phyloP scores from a whole-genome alignment of 2,888 invertebrate genomes.

The Exocentrus adspersus region DNA sequence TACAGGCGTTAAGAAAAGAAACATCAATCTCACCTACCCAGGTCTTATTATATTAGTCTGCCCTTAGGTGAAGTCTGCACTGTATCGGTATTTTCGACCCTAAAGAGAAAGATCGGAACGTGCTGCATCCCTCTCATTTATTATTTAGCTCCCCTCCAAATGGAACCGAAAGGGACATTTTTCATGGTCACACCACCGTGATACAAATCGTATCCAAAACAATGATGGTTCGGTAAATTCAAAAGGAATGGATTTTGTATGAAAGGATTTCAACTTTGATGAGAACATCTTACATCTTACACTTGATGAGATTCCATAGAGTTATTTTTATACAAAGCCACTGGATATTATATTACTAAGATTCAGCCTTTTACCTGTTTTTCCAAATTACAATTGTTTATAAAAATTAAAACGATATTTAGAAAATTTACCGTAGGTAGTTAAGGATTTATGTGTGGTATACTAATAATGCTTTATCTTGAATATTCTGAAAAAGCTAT shows the following conservation, averaged over 20 bases:
- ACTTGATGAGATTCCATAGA: too few relatives aligned
- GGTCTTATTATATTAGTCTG: slow-evolving; percentile 40
- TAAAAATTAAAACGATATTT: too few relatives aligned
- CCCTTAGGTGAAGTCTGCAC: slow-evolving; percentile 30
- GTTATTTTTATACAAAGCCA: too few relatives aligned
- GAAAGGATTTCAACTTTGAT: too few relatives aligned
- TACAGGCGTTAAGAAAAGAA: slow-evolving; percentile 31
- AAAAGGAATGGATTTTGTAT: slow-evolving; percentile 11
- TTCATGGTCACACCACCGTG: slow-evolving; percentile 51
- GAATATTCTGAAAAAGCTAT: too few relatives aligned
- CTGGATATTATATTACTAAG: too few relatives aligned
- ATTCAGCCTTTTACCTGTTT: too few relatives aligned
- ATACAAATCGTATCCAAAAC: slow-evolving; percentile 46
- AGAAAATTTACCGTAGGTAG: neutral
- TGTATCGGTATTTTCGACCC: slow-evolving; percentile 44
- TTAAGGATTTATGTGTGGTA: neutral
- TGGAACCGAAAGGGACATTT: slow-evolving; percentile 43
- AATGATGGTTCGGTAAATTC: slow-evolving; percentile 36
- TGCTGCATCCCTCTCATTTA: slow-evolving; percentile 49
- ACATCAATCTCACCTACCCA: slow-evolving; percentile 40
- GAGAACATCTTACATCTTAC: too few relatives aligned
- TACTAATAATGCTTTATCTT: too few relatives aligned
- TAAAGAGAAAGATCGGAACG: slow-evolving; percentile 35
- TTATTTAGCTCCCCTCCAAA: slow-evolving; percentile 51
- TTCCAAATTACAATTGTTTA: too few relatives aligned